phyloP scores from a whole-genome alignment of 2,888 invertebrate genomes.

The Epistrophe grossulariae region DNA sequence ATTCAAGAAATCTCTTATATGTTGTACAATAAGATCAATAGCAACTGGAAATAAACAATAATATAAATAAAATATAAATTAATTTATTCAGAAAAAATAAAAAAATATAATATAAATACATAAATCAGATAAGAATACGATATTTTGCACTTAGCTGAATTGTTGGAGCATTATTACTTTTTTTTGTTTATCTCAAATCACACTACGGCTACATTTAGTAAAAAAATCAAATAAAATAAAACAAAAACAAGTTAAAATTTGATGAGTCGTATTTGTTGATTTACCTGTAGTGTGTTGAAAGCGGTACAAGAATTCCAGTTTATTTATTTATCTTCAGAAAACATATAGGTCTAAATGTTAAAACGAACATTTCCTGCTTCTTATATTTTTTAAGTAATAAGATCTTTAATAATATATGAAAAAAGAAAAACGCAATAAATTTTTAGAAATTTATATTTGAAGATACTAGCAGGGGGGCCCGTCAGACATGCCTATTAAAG shows the following conservation, averaged over 20 bases:
- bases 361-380: neutral
- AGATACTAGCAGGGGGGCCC: too few species aligned
- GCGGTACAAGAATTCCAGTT: constrained; percentile 15
- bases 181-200: constrained; percentile 32
- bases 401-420: neutral
- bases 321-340: constrained; percentile 29
- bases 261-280: constrained; percentile 54
- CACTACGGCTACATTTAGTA: constrained; percentile 51
- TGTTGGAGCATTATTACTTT: constrained; percentile 29
- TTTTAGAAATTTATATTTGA: neutral
- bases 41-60: constrained; percentile 89
- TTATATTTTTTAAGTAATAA: neutral
- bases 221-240: constrained; percentile 43
- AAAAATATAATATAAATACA: neutral
- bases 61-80: constrained; percentile 11
- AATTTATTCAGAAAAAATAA: neutral
- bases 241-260: constrained; percentile 43
- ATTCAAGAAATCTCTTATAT: constrained; percentile 95
- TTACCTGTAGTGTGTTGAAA: constrained; percentile 57
- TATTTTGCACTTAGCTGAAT: constrained; percentile 42
- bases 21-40: constrained; percentile 98
- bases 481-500: too few species aligned
- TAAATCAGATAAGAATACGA: neutral
- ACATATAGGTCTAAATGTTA: constrained; percentile 32
- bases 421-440: neutral